Conservation (phyloP, 2,888 invertebrate species). For the Troides oblongomaculatus region DNA sequence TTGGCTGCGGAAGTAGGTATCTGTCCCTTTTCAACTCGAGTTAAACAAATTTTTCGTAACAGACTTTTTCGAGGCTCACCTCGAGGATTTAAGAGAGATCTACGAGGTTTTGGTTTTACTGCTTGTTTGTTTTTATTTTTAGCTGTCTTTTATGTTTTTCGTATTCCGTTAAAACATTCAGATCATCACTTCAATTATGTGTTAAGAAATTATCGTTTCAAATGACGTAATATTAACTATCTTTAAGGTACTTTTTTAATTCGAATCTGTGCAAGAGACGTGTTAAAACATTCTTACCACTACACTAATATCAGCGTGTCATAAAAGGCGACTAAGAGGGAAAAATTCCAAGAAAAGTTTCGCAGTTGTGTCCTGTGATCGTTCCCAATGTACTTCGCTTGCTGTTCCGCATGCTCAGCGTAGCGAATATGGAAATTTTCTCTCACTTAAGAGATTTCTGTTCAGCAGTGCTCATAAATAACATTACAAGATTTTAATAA, state of each 20-base stretch:
- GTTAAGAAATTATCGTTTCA: background rate
- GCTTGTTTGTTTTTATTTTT: conserved; percentile 46
- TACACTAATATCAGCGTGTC: too few species aligned
- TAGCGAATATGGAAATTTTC: too few species aligned
- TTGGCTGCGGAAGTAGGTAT: conserved; percentile 52
- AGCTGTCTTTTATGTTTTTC: conserved; percentile 38
- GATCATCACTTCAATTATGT: background rate
- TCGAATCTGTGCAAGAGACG: too few species aligned
- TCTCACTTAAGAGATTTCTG: too few species aligned
- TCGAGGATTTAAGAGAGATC: conserved; percentile 68
- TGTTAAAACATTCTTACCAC: too few species aligned
- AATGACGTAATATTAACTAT: background rate
- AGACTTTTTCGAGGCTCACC: conserved; percentile 69
- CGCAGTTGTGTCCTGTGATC: too few species aligned
- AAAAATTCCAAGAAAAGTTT: too few species aligned
- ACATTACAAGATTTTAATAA: background rate
- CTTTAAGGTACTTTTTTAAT: background rate
- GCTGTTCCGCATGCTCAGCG: too few species aligned
- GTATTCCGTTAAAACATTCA: conserved; percentile 19
- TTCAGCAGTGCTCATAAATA: too few species aligned
- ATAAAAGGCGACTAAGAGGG: too few species aligned
- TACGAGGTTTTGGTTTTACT: conserved; percentile 66
- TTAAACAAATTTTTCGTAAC: conserved; percentile 74
- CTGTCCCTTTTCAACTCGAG: conserved; percentile 68
- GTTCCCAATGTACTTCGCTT: too few species aligned